Evolutionary conservation across 2,888 invertebrate species (phyloP).

Genomic region (Eretmocerus hayati): DNA sequence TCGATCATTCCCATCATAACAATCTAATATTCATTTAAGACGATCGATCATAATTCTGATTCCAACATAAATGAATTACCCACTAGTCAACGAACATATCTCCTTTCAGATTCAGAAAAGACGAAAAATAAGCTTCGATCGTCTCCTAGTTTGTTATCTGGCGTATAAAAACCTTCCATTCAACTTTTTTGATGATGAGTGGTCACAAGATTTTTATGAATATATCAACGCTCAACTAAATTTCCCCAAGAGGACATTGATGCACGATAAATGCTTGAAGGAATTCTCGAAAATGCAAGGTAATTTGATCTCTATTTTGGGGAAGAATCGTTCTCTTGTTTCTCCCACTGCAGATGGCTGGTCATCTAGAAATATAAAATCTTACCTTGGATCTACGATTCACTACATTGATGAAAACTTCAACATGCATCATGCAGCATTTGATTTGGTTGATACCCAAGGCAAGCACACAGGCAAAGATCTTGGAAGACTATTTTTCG

Average conservation of each 20-base stretch:
- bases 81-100: too few species aligned
- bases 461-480: conserved; percentile 29
- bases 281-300: conserved; percentile 6
- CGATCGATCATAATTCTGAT: too few species aligned
- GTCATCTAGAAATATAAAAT: conserved; percentile 25
- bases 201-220: not conserved
- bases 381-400: conserved; percentile 28
- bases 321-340: conserved; percentile 20
- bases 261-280: not conserved
- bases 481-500: conserved; percentile 24
- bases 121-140: too few species aligned
- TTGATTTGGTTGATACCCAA: conserved; percentile 25
- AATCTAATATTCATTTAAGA: too few species aligned
- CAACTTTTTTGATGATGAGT: not conserved
- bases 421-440: conserved; percentile 23
- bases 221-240: not conserved
- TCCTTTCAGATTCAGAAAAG: too few species aligned
- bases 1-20: too few species aligned
- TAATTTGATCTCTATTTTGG: not conserved
- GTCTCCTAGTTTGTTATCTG: too few species aligned
- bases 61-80: too few species aligned
- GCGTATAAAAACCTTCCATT: not conserved
- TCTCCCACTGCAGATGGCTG: conserved; percentile 29
- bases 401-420: conserved; percentile 28
- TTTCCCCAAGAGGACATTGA: not conserved